Conservation (phyloP, 2,888 invertebrate genomes). For the Nineta flava region DNA sequence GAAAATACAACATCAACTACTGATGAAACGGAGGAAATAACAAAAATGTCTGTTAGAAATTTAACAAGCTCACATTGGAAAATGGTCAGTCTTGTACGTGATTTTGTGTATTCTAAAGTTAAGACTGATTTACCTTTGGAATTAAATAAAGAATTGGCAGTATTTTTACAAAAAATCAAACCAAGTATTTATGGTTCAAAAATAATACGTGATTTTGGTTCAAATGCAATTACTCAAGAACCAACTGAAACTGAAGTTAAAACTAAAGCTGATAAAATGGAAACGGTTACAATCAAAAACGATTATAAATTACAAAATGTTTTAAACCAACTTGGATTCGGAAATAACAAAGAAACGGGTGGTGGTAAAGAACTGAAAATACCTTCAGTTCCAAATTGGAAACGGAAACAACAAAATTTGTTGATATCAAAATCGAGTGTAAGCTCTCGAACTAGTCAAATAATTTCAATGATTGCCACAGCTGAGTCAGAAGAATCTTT, state of each 20-base stretch:
- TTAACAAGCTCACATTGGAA: slow-evolving; percentile 29
- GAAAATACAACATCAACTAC: slow-evolving; percentile 15
- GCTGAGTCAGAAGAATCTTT: slow-evolving; percentile 40
- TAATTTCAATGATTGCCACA: slow-evolving; percentile 41
- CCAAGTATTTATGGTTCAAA: slow-evolving; percentile 23
- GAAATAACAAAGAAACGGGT: slow-evolving; percentile 17
- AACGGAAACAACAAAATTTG: slow-evolving; percentile 18
- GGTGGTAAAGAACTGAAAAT: slow-evolving; percentile 16
- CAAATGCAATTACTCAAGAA: slow-evolving; percentile 10
- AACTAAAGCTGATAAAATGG: not conserved
- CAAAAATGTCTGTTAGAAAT: slow-evolving; percentile 23
- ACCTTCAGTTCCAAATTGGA: slow-evolving; percentile 31
- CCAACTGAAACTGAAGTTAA: slow-evolving; percentile 4
- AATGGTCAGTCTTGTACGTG: slow-evolving; percentile 29
- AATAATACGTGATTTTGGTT: slow-evolving; percentile 20
- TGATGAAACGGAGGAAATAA: slow-evolving; percentile 11
- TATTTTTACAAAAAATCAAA: slow-evolving; percentile 31
- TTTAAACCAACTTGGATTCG: slow-evolving; percentile 26
- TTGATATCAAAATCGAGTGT: slow-evolving; percentile 32
- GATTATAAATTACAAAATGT: slow-evolving; percentile 26
- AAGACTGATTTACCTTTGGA: slow-evolving; percentile 28
- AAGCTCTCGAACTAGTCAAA: slow-evolving; percentile 46
- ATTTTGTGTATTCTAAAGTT: slow-evolving; percentile 28
- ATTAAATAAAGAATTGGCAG: slow-evolving; percentile 33
- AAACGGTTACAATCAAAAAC: slow-evolving; percentile 8